These are phyloP conservation scores for Serilophus lunatus DNA, from an alignment of 2,113 vertebrate species.

Conservation along the genomic window DNA sequence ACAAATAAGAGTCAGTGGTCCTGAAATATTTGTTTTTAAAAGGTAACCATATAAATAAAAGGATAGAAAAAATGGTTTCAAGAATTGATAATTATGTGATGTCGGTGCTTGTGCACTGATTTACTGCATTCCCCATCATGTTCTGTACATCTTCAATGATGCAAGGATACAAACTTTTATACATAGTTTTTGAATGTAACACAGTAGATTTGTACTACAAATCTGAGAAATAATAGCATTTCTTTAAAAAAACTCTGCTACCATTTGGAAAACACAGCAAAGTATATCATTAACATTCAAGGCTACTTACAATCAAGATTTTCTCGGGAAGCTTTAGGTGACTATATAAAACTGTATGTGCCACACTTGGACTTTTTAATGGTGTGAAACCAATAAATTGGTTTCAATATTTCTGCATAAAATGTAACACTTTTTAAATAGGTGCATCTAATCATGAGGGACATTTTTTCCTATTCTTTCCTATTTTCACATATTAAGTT, in stretches of 20 bases:
- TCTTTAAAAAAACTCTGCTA: neutral
- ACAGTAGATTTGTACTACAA: constrained; percentile 11
- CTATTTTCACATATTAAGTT: neutral
- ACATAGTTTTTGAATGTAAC: neutral
- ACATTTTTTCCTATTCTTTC: neutral
- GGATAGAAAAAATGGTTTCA: neutral
- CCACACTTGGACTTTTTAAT: too few relatives aligned
- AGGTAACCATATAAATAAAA: neutral
- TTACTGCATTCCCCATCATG: neutral
- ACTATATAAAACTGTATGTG: too few relatives aligned
- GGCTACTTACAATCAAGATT: neutral
- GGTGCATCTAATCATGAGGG: neutral
- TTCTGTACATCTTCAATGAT: neutral
- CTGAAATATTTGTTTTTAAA: neutral
- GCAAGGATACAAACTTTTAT: neutral
- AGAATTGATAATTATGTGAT: neutral
- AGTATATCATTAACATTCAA: neutral
- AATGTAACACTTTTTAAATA: neutral
- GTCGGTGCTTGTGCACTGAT: neutral
- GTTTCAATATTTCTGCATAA: constrained; percentile 42
- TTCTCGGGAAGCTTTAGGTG: neutral
- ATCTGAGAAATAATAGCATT: neutral
- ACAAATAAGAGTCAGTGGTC: neutral
- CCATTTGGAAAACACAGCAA: constrained; percentile 7
- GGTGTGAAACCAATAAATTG: too few relatives aligned